Evolutionary conservation across 2,113 vertebrate species (phyloP).

Genomic region (Tauraco erythrolophus): DNA sequence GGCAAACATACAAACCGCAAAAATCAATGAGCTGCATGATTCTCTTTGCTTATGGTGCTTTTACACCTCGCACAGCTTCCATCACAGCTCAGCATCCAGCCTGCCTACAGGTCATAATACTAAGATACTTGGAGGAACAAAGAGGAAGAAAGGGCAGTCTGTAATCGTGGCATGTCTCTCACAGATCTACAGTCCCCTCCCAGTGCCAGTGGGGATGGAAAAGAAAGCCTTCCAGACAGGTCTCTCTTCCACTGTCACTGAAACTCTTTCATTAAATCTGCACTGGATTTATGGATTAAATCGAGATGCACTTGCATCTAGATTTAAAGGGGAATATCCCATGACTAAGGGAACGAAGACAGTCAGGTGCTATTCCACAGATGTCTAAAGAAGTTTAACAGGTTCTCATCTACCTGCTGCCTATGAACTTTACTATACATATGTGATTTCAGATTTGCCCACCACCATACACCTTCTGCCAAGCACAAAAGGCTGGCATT

Average conservation of each 20-base stretch:
- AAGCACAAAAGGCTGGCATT: neutral
- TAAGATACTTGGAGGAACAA: neutral
- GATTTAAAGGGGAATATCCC: neutral
- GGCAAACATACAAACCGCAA: neutral
- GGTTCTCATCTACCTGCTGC: neutral
- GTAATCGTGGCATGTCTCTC: neutral
- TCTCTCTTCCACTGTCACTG: neutral
- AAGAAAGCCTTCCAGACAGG: neutral
- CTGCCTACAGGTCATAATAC: neutral
- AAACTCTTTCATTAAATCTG: neutral
- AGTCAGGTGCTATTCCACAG: neutral
- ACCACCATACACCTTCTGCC: neutral
- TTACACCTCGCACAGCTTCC: neutral
- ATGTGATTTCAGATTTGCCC: neutral
- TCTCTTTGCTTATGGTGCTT: neutral
- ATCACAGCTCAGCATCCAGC: neutral
- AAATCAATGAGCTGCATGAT: neutral
- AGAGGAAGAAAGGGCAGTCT: neutral
- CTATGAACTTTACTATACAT: accelerated
- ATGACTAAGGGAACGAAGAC: neutral
- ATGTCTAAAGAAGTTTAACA: neutral
- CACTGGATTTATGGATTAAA: neutral
- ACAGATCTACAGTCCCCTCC: neutral
- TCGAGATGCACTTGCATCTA: neutral
- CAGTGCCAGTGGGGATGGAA: neutral